Evolutionary conservation across 2,113 vertebrate species (phyloP), one percentile per base, ranked within the genome.

Genomic region (Anser cygnoides): DNA sequence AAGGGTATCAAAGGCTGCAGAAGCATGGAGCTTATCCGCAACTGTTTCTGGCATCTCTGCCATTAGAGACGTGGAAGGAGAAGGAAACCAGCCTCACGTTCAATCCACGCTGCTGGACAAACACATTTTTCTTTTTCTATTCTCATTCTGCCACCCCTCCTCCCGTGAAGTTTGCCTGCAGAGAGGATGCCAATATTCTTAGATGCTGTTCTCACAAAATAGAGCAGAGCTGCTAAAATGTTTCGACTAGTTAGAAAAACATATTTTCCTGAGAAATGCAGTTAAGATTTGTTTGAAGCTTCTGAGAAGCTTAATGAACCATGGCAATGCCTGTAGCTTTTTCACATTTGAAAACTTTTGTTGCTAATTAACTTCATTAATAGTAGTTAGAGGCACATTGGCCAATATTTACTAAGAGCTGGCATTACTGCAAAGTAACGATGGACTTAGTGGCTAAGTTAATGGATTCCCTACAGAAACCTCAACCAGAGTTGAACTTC

Each of bases 321-420:
- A 0, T 95, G 43, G 73, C 81, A 76, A 29, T 63, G 94, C 96
- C 87, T 97, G 91, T 83, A 97, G 97, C 92, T 95, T 93, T 96
- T 95, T 80, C 90, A 86, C 93, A 92, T 96, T 94, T 82, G 61
- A 90, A 95, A 96, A 96, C 92, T 97, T 97, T 87, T 95, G 95
- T 96, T 96, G 92, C 93, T 97, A 97, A 97, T 97, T 97, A 97
- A 95, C 96, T 95, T 95, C 89, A 96, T 97, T 97, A 95, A 96
- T 90, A 93, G 94, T 75, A 94, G 80, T 96, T 95, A 91, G 77
- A 95, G 91, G 89, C 96, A 95, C 83, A 90, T 91, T 96, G 70
- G 84, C 94, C 95, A 97, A 87, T 96, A 95, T 95, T 97, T 97
- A 95, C 96, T 0, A 5, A 89, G 90, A 0, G 3, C 57, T 73